Percentiles rank a stretch among this genome's conserved stretches.
These are phyloP conservation scores for Atherinosoma microstoma DNA, from an alignment of 2,797 vertebrate species.

Conservation along the genomic window DNA sequence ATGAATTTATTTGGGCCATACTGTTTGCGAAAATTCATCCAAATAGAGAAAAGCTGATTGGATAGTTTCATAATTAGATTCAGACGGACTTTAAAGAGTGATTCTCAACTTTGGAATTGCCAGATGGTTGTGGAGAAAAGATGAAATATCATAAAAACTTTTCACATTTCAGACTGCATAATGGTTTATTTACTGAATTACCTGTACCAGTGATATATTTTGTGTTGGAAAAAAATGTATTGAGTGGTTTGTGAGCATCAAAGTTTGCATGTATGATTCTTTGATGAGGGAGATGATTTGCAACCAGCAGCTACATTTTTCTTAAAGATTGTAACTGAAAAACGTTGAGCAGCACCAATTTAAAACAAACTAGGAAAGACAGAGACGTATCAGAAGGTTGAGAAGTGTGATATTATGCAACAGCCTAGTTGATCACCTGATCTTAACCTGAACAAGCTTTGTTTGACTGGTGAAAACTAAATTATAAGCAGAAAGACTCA, in stretches of 20 bases:
- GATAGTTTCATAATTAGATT: no score
- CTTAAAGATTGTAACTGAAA: neutral
- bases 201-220: no score
- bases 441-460: neutral
- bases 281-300: neutral
- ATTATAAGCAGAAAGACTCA: neutral
- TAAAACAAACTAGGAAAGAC: neutral
- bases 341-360: neutral
- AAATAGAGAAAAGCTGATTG: neutral
- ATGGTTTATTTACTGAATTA: no score
- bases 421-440: neutral
- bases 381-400: neutral
- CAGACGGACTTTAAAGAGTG: no score
- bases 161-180: no score
- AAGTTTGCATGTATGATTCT: no score
- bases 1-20: neutral
- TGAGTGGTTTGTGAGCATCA: no score
- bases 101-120: no score
- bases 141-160: no score
- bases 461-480: neutral
- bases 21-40: neutral
- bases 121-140: no score
- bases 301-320: neutral
- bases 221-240: no score
- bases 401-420: neutral